A percentile compares a stretch with the other conserved stretches of the same genome.
phyloP scores from a whole-genome alignment of 2,113 vertebrate species.

The Lota lota region DNA sequence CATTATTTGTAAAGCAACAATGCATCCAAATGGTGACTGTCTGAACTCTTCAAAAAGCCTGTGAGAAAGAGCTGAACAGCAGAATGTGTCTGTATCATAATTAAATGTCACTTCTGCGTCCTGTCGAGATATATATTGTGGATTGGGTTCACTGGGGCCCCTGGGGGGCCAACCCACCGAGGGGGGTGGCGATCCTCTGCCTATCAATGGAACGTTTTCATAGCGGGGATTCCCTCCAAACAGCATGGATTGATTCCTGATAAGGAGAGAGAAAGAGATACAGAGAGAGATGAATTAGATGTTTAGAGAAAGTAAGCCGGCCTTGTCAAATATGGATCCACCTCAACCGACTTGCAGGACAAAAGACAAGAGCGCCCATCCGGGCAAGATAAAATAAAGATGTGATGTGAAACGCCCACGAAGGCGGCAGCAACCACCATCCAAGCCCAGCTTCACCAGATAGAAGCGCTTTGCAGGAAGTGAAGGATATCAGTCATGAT shows the following conservation, averaged over 20 bases:
- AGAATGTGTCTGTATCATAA: background rate
- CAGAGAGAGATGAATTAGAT: background rate
- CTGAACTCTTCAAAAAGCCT: background rate
- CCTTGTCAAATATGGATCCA: too few relatives aligned
- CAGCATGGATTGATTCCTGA: slow-evolving; percentile 93
- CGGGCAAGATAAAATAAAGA: too few relatives aligned
- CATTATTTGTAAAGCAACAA: slow-evolving; percentile 24
- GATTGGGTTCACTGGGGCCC: slow-evolving; percentile 40
- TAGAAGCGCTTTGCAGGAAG: too few relatives aligned
- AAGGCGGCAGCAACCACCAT: too few relatives aligned
- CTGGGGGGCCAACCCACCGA: slow-evolving; percentile 80
- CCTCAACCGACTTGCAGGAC: too few relatives aligned
- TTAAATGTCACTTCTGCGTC: slow-evolving; percentile 10
- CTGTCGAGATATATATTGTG: slow-evolving; percentile 2
- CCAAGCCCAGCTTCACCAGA: too few relatives aligned
- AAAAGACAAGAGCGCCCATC: too few relatives aligned
- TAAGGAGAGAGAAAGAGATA: slow-evolving; percentile 1
- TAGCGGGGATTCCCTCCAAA: slow-evolving; percentile 93
- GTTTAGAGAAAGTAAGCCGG: too few relatives aligned
- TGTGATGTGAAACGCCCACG: too few relatives aligned
- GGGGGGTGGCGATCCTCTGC: slow-evolving; percentile 91
- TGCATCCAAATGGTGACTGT: background rate
- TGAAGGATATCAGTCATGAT: too few relatives aligned
- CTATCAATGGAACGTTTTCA: slow-evolving; percentile 92
- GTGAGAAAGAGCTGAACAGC: slow-evolving; percentile 8